Evolutionary conservation across 2,888 invertebrate genomes (phyloP).

Genomic region (Syrista parreyssii): DNA sequence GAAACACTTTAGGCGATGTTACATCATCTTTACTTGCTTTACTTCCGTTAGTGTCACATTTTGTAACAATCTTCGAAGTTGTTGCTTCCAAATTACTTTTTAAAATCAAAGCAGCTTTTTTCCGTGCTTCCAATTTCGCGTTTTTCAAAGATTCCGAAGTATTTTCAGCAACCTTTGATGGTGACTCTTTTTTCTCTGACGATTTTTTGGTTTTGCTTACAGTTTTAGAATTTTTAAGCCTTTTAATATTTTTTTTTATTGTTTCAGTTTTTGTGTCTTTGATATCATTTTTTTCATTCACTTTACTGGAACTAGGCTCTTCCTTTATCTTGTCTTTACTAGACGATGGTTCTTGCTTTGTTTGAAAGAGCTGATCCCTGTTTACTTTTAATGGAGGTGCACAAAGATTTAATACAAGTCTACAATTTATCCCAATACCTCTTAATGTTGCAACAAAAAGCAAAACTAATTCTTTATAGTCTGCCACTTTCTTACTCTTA

Average conservation of each 20-base stretch:
- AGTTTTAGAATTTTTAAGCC: conserved; percentile 9
- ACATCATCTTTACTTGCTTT: background rate
- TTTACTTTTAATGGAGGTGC: conserved; percentile 80
- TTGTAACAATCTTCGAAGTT: conserved; percentile 5
- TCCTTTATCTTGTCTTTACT: background rate
- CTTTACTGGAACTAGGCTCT: conserved; percentile 6
- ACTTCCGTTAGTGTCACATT: conserved; percentile 18
- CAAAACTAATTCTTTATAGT: conserved; percentile 78
- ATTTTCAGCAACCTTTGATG: conserved; percentile 43
- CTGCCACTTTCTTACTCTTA: conserved; percentile 71
- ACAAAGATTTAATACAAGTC: conserved; percentile 84
- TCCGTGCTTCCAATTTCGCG: conserved; percentile 47
- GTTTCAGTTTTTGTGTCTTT: conserved; percentile 9
- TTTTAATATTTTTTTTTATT: conserved; percentile 14
- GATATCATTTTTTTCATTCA: conserved; percentile 8
- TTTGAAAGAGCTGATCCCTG: conserved; percentile 70
- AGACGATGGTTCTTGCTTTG: conserved; percentile 11
- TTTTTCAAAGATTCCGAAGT: conserved; percentile 33
- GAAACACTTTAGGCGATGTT: background rate
- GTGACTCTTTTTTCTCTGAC: conserved; percentile 23
- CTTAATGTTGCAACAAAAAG: conserved; percentile 83
- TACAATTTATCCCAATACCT: conserved; percentile 82
- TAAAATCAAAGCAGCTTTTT: conserved; percentile 49
- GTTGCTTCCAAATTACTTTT: conserved; percentile 31
- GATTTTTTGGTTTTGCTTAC: conserved; percentile 39